These are phyloP conservation scores for Eucera pruinosa DNA, from an alignment of 2,888 invertebrate species.

Conservation along the genomic window DNA sequence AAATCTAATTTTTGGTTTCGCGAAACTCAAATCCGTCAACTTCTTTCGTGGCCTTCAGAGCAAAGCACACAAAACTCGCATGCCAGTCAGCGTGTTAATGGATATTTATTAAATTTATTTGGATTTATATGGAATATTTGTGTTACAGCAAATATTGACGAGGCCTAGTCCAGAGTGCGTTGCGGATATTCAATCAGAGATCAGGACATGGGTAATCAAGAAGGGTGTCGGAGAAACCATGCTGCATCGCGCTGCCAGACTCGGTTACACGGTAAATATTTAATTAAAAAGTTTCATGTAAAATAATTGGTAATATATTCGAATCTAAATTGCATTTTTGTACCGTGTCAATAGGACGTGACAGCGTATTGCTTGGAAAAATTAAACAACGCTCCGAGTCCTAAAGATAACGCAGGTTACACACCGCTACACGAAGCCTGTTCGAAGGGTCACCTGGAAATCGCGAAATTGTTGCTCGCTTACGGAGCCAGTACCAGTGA, in stretches of 20 bases:
- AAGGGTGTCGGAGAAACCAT: conserved; percentile 97
- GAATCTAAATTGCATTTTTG: neutral
- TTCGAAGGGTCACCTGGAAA: conserved; percentile 93
- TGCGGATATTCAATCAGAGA: conserved; percentile 93
- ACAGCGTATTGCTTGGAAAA: conserved; percentile 95
- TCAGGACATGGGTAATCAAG: conserved; percentile 96
- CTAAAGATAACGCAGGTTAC: conserved; percentile 96
- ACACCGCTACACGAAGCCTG: conserved; percentile 97
- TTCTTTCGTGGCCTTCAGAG: too few relatives aligned
- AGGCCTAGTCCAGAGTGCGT: conserved; percentile 88
- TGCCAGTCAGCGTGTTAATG: too few relatives aligned
- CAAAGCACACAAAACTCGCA: too few relatives aligned
- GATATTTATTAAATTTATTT: too few relatives aligned
- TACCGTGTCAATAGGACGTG: conserved; percentile 88
- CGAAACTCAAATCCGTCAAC: too few relatives aligned
- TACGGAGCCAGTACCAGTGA: conserved; percentile 97
- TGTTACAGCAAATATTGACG: conserved; percentile 69
- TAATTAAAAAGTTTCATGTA: neutral
- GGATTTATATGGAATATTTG: too few relatives aligned
- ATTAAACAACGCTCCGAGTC: conserved; percentile 92
- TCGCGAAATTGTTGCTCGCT: conserved; percentile 92
- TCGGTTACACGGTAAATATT: conserved; percentile 91
- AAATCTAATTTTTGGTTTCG: too few relatives aligned
- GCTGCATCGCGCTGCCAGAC: conserved; percentile 95
- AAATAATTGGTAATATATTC: too few relatives aligned